Evolutionary conservation across 1,140 invertebrate species (phyloP).

Genomic region (Cydia strobilella): DNA sequence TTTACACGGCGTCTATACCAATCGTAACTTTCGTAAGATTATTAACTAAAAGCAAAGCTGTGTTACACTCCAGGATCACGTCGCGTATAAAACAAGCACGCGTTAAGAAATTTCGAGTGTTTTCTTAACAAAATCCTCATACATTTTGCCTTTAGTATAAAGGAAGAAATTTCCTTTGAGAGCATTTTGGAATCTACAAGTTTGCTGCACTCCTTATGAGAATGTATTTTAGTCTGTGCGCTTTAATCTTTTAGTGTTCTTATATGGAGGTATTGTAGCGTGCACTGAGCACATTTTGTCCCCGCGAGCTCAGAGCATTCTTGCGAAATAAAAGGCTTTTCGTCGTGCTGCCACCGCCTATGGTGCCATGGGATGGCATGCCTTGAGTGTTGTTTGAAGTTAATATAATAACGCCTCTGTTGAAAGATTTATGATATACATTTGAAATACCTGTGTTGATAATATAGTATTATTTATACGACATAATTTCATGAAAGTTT

Average conservation of each 20-base stretch:
- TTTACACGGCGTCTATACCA: not conserved
- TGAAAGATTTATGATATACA: not conserved
- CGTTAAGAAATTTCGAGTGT: slow-evolving; percentile 44
- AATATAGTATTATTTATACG: too few relatives aligned
- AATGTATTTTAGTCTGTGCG: slow-evolving; percentile 26
- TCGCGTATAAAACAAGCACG: slow-evolving; percentile 48
- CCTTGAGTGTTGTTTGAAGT: slow-evolving; percentile 26
- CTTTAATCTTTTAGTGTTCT: slow-evolving; percentile 34
- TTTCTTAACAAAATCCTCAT: slow-evolving; percentile 32
- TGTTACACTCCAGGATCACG: slow-evolving; percentile 44
- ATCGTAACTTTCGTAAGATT: slow-evolving; percentile 36
- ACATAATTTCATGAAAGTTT: too few relatives aligned
- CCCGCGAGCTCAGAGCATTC: slow-evolving; percentile 36
- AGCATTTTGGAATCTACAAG: not conserved
- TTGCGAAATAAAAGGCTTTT: slow-evolving; percentile 41
- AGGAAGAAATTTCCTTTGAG: not conserved
- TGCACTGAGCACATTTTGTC: slow-evolving; percentile 32
- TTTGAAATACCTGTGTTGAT: not conserved
- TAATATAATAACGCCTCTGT: slow-evolving; percentile 14
- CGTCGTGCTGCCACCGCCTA: slow-evolving; percentile 15
- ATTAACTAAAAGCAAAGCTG: slow-evolving; percentile 61
- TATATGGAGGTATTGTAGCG: slow-evolving; percentile 27
- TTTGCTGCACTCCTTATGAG: not conserved
- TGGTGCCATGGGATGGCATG: slow-evolving; percentile 14
- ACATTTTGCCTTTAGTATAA: slow-evolving; percentile 7